Conservation (phyloP, 2,113 vertebrate species). For the Tetrao urogallus region DNA sequence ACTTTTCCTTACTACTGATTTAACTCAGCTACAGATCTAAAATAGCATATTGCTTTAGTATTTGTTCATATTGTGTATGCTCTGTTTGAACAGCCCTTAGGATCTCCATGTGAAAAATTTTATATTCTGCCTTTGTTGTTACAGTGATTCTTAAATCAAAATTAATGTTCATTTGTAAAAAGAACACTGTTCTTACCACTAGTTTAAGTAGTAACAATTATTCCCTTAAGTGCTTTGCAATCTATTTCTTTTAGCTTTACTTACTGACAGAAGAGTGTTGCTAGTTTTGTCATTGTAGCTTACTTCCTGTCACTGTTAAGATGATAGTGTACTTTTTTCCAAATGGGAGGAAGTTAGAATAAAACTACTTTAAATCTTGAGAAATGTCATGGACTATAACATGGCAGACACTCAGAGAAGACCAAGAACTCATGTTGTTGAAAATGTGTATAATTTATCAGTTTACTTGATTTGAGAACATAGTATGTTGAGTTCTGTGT, state of each 20-base stretch:
- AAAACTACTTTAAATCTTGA: background rate
- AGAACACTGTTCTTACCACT: background rate
- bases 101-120: background rate
- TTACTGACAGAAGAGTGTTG: fast-evolving
- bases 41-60: background rate
- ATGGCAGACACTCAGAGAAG: background rate
- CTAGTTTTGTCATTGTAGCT: background rate
- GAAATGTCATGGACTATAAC: background rate
- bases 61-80: background rate
- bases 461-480: background rate
- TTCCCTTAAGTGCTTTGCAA: background rate
- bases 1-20: background rate
- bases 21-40: background rate
- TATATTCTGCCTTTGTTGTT: background rate
- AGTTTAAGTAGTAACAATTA: background rate
- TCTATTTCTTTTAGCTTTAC: background rate
- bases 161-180: fast-evolving
- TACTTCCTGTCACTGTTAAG: background rate
- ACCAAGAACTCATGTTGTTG: background rate
- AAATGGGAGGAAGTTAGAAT: background rate
- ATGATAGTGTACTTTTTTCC: background rate
- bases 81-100: background rate
- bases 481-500: background rate
- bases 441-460: background rate
- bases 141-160: background rate